These are phyloP conservation scores for Hydrozoanthus gracilis DNA, from an alignment of 92 coral and sea anemone species.

Conservation along the genomic window DNA sequence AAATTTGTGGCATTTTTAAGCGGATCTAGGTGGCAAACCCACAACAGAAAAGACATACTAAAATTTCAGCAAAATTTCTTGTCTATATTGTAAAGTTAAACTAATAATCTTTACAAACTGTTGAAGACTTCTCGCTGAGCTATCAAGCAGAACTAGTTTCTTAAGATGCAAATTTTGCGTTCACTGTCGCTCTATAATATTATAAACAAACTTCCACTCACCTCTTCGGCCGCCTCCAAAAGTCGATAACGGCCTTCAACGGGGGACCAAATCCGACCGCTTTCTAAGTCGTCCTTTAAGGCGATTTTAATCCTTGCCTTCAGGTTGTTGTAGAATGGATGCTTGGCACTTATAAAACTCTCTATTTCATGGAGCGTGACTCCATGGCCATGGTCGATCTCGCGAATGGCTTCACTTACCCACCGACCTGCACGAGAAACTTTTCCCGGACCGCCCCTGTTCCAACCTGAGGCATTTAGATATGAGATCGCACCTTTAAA, in stretches of 20 bases:
- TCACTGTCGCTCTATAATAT: neutral
- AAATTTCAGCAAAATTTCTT: neutral
- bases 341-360: conserved; percentile 85
- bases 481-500: conserved; percentile 98
- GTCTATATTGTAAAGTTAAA: neutral
- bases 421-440: conserved; percentile 95
- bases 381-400: conserved; percentile 94
- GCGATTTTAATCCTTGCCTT: conserved; percentile 94
- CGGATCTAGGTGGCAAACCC: neutral
- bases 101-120: neutral
- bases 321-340: conserved; percentile 93
- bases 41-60: neutral
- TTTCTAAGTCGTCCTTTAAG: conserved; percentile 87
- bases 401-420: conserved; percentile 97
- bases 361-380: conserved; percentile 89
- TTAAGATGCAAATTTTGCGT: neutral
- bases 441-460: conserved; percentile 83
- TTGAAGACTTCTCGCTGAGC: neutral
- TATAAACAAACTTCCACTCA: conserved; percentile 3
- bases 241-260: conserved; percentile 93
- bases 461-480: conserved; percentile 94
- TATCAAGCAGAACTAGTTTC: neutral
- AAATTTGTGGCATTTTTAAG: neutral
- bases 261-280: conserved; percentile 90
- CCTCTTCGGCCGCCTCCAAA: conserved; percentile 90